Evolutionary conservation across 1,140 invertebrate genomes (phyloP).

Genomic region (Aphelinus certus): DNA sequence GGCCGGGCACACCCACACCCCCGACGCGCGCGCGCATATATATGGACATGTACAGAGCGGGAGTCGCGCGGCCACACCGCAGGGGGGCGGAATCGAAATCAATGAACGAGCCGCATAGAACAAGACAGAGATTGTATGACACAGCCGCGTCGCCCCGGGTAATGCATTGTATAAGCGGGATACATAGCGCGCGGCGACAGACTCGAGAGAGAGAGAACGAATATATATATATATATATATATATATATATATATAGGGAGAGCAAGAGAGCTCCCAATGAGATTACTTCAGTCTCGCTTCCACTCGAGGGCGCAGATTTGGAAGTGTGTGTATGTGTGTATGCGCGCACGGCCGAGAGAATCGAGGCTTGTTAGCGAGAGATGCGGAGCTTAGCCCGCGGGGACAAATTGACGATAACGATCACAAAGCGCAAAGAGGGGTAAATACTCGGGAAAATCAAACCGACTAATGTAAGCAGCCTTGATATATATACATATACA

Average conservation of each 20-base stretch:
- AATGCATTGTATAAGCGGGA: slow-evolving; percentile 13
- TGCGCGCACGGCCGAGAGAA: background rate
- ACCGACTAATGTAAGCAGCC: slow-evolving; percentile 28
- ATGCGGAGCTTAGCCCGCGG: background rate
- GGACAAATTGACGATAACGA: slow-evolving; percentile 49
- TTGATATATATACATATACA: slow-evolving; percentile 14
- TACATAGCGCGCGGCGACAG: background rate
- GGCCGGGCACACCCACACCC: background rate
- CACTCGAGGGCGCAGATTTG: slow-evolving; percentile 20
- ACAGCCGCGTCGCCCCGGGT: slow-evolving; percentile 14
- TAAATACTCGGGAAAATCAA: slow-evolving; percentile 37
- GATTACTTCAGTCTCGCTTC: slow-evolving; percentile 31
- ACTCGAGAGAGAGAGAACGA: background rate
- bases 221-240: background rate
- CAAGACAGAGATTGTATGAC: no score
- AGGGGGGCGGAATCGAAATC: slow-evolving; percentile 21
- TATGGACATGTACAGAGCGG: background rate
- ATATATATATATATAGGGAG: background rate
- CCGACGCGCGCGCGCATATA: background rate
- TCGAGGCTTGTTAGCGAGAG: background rate
- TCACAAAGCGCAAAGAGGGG: slow-evolving; percentile 35
- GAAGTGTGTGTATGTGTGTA: slow-evolving; percentile 8
- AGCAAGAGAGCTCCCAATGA: background rate
- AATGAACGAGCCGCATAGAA: slow-evolving; percentile 8
- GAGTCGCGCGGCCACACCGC: background rate